A percentile compares a stretch with the other conserved stretches of the same genome.
Conservation (phyloP, 2,888 invertebrate species). For the Poecilus cupreus region DNA sequence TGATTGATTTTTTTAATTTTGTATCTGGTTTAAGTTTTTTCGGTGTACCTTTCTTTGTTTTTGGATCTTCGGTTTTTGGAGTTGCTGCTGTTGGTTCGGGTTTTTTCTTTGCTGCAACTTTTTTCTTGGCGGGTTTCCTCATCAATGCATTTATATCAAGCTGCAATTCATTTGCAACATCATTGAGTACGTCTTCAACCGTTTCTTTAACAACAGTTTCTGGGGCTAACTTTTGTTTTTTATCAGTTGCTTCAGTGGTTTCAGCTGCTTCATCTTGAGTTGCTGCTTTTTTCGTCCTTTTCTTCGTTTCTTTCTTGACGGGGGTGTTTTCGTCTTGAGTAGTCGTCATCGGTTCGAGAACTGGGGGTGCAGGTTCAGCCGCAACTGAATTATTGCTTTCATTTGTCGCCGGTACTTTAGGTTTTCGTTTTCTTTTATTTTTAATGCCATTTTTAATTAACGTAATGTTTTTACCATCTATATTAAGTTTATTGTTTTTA, state of each 20-base stretch:
- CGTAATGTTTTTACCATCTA: constrained; percentile 67
- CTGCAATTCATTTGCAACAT: constrained; percentile 64
- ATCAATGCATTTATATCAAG: constrained; percentile 47
- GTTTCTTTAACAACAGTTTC: constrained; percentile 63
- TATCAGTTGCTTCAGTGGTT: constrained; percentile 61
- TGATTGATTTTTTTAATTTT: constrained; percentile 66
- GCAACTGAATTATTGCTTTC: constrained; percentile 62
- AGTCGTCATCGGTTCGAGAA: constrained; percentile 67
- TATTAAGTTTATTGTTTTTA: constrained; percentile 66
- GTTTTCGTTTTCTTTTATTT: constrained; percentile 63
- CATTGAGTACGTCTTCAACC: constrained; percentile 70
- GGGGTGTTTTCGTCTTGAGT: constrained; percentile 60
- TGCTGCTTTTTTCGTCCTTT: constrained; percentile 59
- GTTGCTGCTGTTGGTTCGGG: constrained; percentile 61
- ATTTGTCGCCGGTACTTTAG: constrained; percentile 60
- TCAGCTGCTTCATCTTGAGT: constrained; percentile 57
- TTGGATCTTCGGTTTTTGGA: constrained; percentile 37
- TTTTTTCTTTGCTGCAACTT: constrained; percentile 61
- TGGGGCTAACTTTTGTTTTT: constrained; percentile 65
- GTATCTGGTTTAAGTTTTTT: constrained; percentile 60
- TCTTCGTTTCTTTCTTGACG: constrained; percentile 63
- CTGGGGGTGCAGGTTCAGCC: constrained; percentile 65
- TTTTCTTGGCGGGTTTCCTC: constrained; percentile 61
- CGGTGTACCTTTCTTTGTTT: constrained; percentile 65
- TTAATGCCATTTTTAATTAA: constrained; percentile 69